Evolutionary conservation across 2,113 vertebrate genomes (phyloP), one percentile per base, ranked within the genome.

Genomic region (Myiozetetes cayanensis): DNA sequence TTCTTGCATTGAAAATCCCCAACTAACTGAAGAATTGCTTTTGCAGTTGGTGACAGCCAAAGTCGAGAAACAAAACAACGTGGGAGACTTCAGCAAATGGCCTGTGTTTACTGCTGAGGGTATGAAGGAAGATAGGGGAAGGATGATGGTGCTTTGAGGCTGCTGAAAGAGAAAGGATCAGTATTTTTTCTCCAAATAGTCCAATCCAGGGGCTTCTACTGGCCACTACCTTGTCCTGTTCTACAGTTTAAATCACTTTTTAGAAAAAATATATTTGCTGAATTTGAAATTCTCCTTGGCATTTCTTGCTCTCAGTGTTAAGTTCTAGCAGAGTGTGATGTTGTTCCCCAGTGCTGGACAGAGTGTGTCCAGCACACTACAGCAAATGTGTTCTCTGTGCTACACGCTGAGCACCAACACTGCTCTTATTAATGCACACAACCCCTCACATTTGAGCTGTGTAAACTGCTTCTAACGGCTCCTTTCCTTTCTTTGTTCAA

Each of bases 401-500:
- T 62, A 14, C 75, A 63, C 19, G 67, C 94, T 86, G 93, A 87
- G 71, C 18, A 58, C 63, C 55, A 88, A 4, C 1, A 1, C 91
- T 79, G 33, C 9, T 62, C 73, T 87, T 52, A 55, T 68, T 94
- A 81, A 87, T 2, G 9, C 19, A 55, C 43, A 49, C 28, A 66
- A 1, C 9, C 41, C 16, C 55, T 79, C 74, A 10, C 76, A 81
- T 95, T 31, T 94, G 92, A 75, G 30, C 71, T 56, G 50, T 44
- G 65, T 70, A 85, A 97, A 89, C 33, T 73, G 61, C 83, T 95
- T 84, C 93, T 88, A 71, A 46, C 56, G 66, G n/a, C 31, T 79
- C 41, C 77, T 94, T 72, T 82, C 21, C 85, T 35, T 47, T 44
- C 87, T 96, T 94, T 87, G 91, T 96, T 90, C 75, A 70, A 59